Evolutionary conservation across 2,113 vertebrate genomes (phyloP).

Genomic region (Apteryx mantelli): DNA sequence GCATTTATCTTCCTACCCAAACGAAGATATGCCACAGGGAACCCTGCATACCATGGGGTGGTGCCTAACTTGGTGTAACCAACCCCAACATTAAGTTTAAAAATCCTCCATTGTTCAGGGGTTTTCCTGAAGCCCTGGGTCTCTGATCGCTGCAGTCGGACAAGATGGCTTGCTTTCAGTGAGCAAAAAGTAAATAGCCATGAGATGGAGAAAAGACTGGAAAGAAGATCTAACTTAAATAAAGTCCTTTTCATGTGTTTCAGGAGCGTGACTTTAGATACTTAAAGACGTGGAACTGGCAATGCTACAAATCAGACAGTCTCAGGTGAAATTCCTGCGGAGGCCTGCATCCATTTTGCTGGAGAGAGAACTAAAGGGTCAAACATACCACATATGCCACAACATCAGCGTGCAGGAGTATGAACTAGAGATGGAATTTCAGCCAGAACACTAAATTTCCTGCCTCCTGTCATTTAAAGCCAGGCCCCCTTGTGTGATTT

Average conservation of each 20-base stretch:
- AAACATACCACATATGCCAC: neutral
- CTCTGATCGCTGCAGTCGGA: neutral
- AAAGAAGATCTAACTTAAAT: neutral
- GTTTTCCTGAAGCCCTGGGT: neutral
- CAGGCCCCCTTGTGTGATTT: conserved; percentile 32
- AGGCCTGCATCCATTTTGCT: neutral
- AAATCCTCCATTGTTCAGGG: neutral
- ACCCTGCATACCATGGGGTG: neutral
- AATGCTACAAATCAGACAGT: conserved; percentile 9
- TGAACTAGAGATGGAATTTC: conserved; percentile 48
- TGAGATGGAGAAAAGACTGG: neutral
- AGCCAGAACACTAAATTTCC: conserved; percentile 44
- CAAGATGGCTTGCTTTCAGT: neutral
- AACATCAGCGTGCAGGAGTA: neutral
- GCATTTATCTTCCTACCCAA: neutral
- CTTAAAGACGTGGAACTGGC: neutral
- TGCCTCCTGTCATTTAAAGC: conserved; percentile 23
- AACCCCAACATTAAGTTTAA: neutral
- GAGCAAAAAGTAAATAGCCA: neutral
- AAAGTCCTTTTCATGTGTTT: neutral
- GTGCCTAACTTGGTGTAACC: neutral
- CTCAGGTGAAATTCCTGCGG: conserved; percentile 6
- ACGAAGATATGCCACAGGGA: neutral
- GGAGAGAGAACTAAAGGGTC: neutral
- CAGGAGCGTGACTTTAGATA: neutral